Base-by-base conservation (phyloP, 2,113 vertebrate species). In the Turdus rufiventris region DNA sequence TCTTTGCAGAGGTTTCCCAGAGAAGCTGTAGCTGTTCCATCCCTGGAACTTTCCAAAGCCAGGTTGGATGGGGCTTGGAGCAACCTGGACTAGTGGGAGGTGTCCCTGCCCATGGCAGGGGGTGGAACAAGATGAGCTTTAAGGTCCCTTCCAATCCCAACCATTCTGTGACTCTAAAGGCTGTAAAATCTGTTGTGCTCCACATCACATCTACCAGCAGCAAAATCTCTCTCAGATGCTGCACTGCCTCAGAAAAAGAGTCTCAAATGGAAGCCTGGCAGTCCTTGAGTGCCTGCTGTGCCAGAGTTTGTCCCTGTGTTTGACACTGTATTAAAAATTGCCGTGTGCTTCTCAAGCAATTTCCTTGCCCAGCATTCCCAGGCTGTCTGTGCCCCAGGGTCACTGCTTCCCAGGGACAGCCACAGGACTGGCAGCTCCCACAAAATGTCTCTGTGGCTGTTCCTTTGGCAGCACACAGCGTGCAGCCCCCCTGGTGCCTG, bases 271-370 rank as follows among this genome's bases (percentile, higher is more conserved):
- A 77, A 94, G 79, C 66, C 45, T 91, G 56, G 40, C 45, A 87
- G 0, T 54, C 17, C 12, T 78, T 4, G 20, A 67, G 65, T 0
- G 3, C 66, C 88, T 74, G 51, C 88, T 84, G 85, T 0, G 16
- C 81, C 1, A 0, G 45, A 67, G 63, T 57, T 80, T 78, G 25
- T 57, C 56, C 73, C 56, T 58, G 73, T 14, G 38, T 81, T 93
- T 91, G 88, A 89, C 70, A 33, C 70, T 54, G 54, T 10, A 48
- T 77, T 86, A 94, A 84, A 63, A 86, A 85, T 18, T 57, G 65
- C 19, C 4, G 0, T 15, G 34, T 0, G 4, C 68, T 70, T 48
- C 68, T 53, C 28, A 84, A 89, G 65, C 77, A 42, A 42, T 96
- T 91, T 89, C 61, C 60, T 61, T 38, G n/a, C 45, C 36, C 81